Evolutionary conservation across 2,888 invertebrate species (phyloP).

Genomic region (Andricus curvator): DNA sequence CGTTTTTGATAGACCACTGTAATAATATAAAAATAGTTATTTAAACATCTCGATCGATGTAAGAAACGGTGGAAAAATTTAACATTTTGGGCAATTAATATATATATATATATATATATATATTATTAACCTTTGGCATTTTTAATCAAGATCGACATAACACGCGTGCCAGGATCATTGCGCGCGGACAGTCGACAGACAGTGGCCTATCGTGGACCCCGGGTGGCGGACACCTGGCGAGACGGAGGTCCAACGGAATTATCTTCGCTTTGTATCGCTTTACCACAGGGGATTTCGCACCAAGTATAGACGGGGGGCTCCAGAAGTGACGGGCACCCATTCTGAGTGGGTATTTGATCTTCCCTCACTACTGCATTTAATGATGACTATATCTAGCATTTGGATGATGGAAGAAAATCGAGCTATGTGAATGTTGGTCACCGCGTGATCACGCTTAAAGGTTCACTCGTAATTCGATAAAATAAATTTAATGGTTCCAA

Average conservation of each 20-base stretch:
- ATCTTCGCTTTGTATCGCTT: conserved; percentile 65
- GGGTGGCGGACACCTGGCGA: conserved; percentile 70
- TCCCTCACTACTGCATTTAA: background rate
- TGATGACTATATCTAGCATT: background rate
- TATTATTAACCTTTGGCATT: background rate
- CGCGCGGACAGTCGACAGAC: conserved; percentile 41
- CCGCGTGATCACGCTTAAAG: too few species aligned
- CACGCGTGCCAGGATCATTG: conserved; percentile 52
- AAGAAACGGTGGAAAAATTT: background rate
- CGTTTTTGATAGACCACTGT: conserved; percentile 94
- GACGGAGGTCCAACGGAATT: conserved; percentile 65
- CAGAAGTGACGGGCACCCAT: background rate
- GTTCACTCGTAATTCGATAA: too few species aligned
- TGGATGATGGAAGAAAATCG: background rate
- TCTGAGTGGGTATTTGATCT: background rate
- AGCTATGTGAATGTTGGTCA: too few species aligned
- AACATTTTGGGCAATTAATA: background rate
- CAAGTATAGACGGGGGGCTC: conserved; percentile 45
- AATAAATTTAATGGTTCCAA: too few species aligned
- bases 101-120: too few species aligned
- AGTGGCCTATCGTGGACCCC: conserved; percentile 58
- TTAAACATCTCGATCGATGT: background rate
- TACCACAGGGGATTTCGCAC: conserved; percentile 72
- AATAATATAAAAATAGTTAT: conserved; percentile 67
- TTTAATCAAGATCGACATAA: background rate